Evolutionary conservation across 1,140 invertebrate species (phyloP).

Genomic region (Pseudomyrmex concolor): DNA sequence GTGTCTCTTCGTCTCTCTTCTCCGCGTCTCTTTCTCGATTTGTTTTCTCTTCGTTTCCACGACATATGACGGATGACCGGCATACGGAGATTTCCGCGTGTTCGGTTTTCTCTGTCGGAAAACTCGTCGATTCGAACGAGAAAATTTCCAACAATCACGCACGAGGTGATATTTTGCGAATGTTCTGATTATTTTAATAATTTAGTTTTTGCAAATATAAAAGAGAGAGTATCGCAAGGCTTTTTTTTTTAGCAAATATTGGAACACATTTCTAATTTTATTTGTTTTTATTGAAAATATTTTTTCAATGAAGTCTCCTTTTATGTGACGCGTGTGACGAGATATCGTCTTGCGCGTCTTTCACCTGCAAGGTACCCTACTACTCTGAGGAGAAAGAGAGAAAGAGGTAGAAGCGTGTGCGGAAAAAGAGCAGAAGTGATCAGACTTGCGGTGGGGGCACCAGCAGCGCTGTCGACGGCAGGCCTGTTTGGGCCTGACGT

Average conservation of each 20-base stretch:
- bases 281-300: constrained; percentile 25
- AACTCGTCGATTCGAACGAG: constrained; percentile 1
- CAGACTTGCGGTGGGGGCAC: constrained; percentile 33
- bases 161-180: no score
- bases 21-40: neutral
- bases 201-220: no score
- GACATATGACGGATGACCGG: constrained; percentile 31
- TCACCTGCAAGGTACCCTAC: constrained; percentile 55
- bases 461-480: constrained; percentile 50
- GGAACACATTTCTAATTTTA: constrained; percentile 19
- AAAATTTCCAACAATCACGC: constrained; percentile 6
- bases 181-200: no score
- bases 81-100: constrained; percentile 12
- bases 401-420: neutral
- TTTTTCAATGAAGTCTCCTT: constrained; percentile 14
- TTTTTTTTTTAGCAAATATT: no score
- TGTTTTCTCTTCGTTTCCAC: constrained; percentile 3
- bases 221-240: no score
- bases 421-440: constrained; percentile 50
- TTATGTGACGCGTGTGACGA: constrained; percentile 24
- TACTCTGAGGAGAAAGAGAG: constrained; percentile 30
- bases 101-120: neutral
- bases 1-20: neutral
- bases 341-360: constrained; percentile 58
- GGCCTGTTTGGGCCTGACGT: constrained; percentile 66